phyloP scores from a whole-genome alignment of 2,113 vertebrate genomes.

The Dinomys branickii region DNA sequence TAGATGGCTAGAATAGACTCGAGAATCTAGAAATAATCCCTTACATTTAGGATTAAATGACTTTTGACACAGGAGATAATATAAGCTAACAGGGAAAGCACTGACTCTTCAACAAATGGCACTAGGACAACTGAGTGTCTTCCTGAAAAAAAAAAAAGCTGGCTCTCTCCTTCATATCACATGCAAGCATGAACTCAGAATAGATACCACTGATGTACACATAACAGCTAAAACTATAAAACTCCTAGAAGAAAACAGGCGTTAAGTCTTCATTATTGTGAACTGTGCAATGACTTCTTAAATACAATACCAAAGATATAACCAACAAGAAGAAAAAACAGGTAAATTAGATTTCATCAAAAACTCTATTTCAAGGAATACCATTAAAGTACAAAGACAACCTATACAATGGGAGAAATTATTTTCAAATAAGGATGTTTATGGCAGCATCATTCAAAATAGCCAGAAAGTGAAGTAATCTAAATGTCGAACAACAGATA shows the following conservation, averaged over 20 bases:
- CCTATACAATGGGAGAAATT: not conserved
- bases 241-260: not conserved
- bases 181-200: not conserved
- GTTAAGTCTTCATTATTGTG: not conserved
- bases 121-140: too few species aligned
- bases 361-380: not conserved
- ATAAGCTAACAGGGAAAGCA: too few species aligned
- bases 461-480: not conserved
- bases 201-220: not conserved
- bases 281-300: not conserved
- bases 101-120: too few species aligned
- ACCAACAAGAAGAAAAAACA: not conserved
- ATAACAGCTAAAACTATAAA: not conserved
- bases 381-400: constrained; percentile 1
- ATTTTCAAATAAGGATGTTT: constrained; percentile 23
- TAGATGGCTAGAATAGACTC: too few species aligned
- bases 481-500: not conserved
- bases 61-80: too few species aligned
- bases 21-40: too few species aligned
- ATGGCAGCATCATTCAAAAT: not conserved
- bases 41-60: too few species aligned
- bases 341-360: not conserved
- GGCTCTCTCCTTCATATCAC: not conserved
- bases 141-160: too few species aligned
- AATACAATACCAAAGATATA: not conserved